Conservation (phyloP, 2,888 invertebrate genomes). For the Drosophila prostipennis region DNA sequence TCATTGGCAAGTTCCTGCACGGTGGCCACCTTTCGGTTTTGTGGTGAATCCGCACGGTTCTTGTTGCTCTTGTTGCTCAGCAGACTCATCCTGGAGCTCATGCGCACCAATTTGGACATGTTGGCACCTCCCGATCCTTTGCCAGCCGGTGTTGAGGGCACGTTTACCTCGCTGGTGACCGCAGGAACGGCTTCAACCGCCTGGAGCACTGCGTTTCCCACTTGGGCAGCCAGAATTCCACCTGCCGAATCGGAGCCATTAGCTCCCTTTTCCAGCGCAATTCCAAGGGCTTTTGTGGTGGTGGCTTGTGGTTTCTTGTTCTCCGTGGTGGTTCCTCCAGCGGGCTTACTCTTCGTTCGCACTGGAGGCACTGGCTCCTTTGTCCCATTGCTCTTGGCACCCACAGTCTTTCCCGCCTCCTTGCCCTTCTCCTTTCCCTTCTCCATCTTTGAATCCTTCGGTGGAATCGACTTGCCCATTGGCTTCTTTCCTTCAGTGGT, state of each 20-base stretch:
- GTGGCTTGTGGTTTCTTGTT: constrained; percentile 7
- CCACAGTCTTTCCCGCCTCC: constrained; percentile 14
- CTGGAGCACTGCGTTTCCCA: constrained; percentile 67
- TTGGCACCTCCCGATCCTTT: constrained; percentile 67
- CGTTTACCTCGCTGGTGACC: constrained; percentile 55
- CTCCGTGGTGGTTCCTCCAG: constrained; percentile 9
- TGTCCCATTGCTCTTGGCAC: constrained; percentile 47
- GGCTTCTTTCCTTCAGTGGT: constrained; percentile 38
- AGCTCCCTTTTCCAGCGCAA: constrained; percentile 33
- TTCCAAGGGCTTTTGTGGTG: constrained; percentile 12
- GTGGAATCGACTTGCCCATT: constrained; percentile 19
- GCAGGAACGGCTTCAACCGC: constrained; percentile 71
- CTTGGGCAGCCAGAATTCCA: constrained; percentile 60
- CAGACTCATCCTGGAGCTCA: constrained; percentile 81
- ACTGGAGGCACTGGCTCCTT: constrained; percentile 27
- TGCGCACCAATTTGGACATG: constrained; percentile 75
- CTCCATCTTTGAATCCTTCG: constrained; percentile 29
- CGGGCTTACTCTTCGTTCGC: constrained; percentile 25
- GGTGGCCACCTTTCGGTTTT: constrained; percentile 73
- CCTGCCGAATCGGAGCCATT: constrained; percentile 20
- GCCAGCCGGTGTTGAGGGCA: constrained; percentile 35
- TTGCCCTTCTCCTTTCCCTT: constrained; percentile 17
- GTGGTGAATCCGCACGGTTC: constrained; percentile 80
- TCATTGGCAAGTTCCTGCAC: constrained; percentile 55
- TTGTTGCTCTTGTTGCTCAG: constrained; percentile 81